Evolutionary conservation across 2,113 vertebrate species (phyloP).

Genomic region (Raja brachyura): DNA sequence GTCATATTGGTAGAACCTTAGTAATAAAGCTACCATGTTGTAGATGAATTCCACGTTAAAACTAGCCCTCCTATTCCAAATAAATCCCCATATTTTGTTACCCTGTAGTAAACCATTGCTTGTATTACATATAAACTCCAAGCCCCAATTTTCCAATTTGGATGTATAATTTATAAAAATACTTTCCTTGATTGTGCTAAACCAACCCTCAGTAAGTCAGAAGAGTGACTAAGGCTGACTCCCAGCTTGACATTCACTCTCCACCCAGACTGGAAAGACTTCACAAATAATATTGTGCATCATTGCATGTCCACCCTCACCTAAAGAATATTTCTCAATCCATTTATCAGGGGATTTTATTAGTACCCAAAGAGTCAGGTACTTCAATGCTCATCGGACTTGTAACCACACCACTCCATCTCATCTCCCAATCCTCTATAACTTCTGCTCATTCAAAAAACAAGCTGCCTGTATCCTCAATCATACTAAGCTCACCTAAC

Average conservation of each 20-base stretch:
- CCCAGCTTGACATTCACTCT: background rate
- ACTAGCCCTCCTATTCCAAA: too few species aligned
- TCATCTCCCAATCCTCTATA: background rate
- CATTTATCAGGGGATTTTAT: background rate
- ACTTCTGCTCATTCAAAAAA: background rate
- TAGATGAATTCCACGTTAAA: too few species aligned
- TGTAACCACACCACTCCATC: background rate
- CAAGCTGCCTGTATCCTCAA: background rate
- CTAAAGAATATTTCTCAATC: background rate
- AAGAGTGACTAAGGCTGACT: background rate
- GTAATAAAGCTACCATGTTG: too few species aligned
- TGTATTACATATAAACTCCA: too few species aligned
- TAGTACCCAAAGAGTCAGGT: background rate
- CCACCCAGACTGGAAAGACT: background rate
- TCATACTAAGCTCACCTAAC: background rate
- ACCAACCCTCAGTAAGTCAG: too few species aligned
- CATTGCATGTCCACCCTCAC: background rate
- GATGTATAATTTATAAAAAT: too few species aligned
- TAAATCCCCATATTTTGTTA: too few species aligned
- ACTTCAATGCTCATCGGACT: background rate
- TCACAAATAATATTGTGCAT: background rate
- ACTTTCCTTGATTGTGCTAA: too few species aligned
- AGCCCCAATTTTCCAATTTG: too few species aligned
- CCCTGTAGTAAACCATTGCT: too few species aligned
- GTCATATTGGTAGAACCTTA: too few species aligned